These are phyloP conservation scores for Porites evermanni DNA, from an alignment of 92 coral and sea anemone species.

Conservation along the genomic window DNA sequence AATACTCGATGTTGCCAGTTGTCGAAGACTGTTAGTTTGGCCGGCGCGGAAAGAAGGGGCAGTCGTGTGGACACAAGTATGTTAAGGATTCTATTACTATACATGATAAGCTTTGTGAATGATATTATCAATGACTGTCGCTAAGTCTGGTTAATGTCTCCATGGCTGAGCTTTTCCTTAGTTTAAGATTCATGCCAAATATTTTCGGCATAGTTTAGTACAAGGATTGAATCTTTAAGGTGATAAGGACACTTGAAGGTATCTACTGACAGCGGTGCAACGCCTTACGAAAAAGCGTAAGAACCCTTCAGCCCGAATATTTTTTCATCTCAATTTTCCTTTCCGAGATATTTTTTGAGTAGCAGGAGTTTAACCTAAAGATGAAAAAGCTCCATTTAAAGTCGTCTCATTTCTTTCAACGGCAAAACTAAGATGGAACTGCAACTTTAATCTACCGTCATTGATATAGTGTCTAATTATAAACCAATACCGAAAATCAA, in stretches of 20 bases:
- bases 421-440: not conserved
- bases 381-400: not conserved
- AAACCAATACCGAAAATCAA: not conserved
- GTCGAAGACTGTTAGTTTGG: not conserved
- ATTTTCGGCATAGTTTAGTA: not conserved
- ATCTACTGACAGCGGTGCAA: not conserved
- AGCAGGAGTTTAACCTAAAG: not conserved
- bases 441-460: not conserved
- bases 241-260: not conserved
- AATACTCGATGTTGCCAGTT: not conserved
- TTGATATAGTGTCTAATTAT: not conserved
- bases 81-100: not conserved
- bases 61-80: not conserved
- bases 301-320: no score
- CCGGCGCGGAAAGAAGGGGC: not conserved
- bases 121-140: not conserved
- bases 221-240: not conserved
- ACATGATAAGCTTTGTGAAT: not conserved
- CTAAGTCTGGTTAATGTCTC: conserved; percentile 5
- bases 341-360: no score
- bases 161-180: not conserved
- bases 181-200: not conserved
- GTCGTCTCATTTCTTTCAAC: not conserved
- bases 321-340: no score
- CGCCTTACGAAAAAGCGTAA: not conserved